These are phyloP conservation scores for Andrena fulva DNA, from an alignment of 2,888 invertebrate species.

Conservation along the genomic window DNA sequence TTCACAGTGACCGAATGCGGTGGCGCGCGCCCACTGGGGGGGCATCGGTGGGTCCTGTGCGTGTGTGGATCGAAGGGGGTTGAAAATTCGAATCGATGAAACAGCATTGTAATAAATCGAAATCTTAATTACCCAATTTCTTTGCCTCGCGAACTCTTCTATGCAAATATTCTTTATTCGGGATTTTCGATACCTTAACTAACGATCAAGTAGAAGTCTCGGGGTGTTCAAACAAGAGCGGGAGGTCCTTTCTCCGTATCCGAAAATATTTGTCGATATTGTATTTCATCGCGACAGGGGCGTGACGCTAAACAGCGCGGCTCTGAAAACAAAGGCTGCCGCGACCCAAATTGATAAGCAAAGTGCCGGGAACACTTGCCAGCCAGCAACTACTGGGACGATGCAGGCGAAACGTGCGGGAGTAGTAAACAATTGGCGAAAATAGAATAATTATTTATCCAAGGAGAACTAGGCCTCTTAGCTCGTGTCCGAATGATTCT, in stretches of 20 bases:
- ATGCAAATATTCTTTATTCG: too few relatives aligned
- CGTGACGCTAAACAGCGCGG: constrained; percentile 1
- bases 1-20: constrained; percentile 45
- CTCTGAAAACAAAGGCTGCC: constrained; percentile 29
- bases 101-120: too few relatives aligned
- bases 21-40: background rate
- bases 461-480: constrained; percentile 42
- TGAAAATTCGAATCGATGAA: too few relatives aligned
- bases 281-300: constrained; percentile 29
- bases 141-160: too few relatives aligned
- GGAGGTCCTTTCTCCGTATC: background rate
- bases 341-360: constrained; percentile 58
- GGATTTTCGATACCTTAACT: too few relatives aligned
- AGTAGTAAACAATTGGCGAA: constrained; percentile 59
- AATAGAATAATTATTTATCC: constrained; percentile 65
- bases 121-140: too few relatives aligned
- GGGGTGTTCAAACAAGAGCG: too few relatives aligned
- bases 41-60: background rate
- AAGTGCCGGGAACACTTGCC: constrained; percentile 10
- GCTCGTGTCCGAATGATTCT: constrained; percentile 27
- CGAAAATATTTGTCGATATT: constrained; percentile 30
- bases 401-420: constrained; percentile 43
- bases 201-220: too few relatives aligned
- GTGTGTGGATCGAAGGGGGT: background rate
- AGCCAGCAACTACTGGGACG: constrained; percentile 27